A percentile compares a stretch with the other conserved stretches of the same genome.
phyloP scores from a whole-genome alignment of 2,888 invertebrate species.

The Latrodectus elegans region DNA sequence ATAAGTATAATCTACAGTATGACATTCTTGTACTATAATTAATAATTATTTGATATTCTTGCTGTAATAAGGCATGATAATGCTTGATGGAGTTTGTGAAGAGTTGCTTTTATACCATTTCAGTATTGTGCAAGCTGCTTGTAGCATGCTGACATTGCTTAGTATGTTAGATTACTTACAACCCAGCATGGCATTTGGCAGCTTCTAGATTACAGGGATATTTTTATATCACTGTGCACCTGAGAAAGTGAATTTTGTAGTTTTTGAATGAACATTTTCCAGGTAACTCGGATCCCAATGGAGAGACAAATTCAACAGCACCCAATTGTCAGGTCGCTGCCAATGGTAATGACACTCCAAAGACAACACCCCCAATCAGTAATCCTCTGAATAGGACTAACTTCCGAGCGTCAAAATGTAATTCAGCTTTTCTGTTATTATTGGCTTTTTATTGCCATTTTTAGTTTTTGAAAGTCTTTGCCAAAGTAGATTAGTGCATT shows the following conservation, averaged over 20 bases:
- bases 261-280: slow-evolving; percentile 77
- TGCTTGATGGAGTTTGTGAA: no score
- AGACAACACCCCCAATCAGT: slow-evolving; percentile 71
- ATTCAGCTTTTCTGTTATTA: slow-evolving; percentile 73
- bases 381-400: slow-evolving; percentile 82
- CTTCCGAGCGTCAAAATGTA: slow-evolving; percentile 88
- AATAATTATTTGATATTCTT: no score
- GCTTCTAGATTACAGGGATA: not conserved
- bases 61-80: no score
- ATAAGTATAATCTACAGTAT: no score
- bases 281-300: slow-evolving; percentile 75
- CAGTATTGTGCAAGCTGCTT: no score
- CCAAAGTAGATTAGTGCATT: no score
- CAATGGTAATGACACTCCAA: slow-evolving; percentile 73
- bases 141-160: no score
- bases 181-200: not conserved
- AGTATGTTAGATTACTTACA: not conserved
- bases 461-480: no score
- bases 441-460: not conserved
- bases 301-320: slow-evolving; percentile 49
- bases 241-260: slow-evolving; percentile 56
- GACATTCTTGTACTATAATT: no score
- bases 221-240: not conserved
- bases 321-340: slow-evolving; percentile 76
- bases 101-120: no score